Base-by-base conservation (phyloP, 2,113 vertebrate species). In the Bujurquina vittata region DNA sequence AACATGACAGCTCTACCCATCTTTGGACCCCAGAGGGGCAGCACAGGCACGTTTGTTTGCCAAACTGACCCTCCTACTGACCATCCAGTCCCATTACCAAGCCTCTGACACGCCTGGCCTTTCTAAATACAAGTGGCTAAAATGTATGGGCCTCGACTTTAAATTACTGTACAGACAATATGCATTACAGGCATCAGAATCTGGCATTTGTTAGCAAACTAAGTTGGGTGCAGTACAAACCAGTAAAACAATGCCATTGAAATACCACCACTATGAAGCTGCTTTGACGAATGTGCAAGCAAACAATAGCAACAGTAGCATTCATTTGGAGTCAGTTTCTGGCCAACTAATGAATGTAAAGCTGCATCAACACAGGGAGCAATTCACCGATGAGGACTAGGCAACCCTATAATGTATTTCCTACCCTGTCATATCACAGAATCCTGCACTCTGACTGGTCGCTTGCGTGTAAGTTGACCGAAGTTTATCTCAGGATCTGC, bases 1-100 rank as follows among this genome's bases (percentile, higher is more conserved):
- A 5, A 89, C 84, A 62, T 87, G 93, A 93, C 91, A 92, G 92
- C 74, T 88, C 83, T 43, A 73, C 84, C 88, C 87, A 79, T 69
- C 78, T 84, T 82, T 20, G 72, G 62, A 83, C 86, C 87, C 90
- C 80, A 77, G 81, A 88, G 88, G 91, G 75, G 79, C 80, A 6
- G 56, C 79, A 52, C 7, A 20, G 69, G 65, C 84, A 78, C 79
- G 9, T 67, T 62, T 75, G 78, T 87, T 81, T 80, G 85, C 85
- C 85, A 89, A 83, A 88, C 65, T 33, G 80, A 86, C 86, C 84
- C 67, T 81, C 67, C 58, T 31, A 40, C 75, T 26, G 26, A 20
- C 35, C 65, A 37, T 54, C 55, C 79, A 74, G 80, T 22, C 75
- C 80, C 52, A 31, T 65, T 33, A 80, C 76, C 10, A 10, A 67